phyloP scores from a whole-genome alignment of 1,140 invertebrate genomes.

The Drosophila leontia region DNA sequence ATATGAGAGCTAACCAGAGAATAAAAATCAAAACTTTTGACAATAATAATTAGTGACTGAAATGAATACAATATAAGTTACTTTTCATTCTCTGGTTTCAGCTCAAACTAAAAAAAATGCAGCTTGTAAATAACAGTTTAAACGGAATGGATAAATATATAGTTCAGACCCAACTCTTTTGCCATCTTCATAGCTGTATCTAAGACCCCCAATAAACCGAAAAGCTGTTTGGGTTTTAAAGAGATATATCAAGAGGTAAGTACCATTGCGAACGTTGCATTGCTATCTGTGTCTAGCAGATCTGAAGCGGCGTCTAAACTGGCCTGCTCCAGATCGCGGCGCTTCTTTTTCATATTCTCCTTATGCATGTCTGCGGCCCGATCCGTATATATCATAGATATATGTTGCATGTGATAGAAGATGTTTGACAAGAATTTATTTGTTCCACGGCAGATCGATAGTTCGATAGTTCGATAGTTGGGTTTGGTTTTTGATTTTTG shows the following conservation, averaged over 20 bases:
- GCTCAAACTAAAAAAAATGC: background rate
- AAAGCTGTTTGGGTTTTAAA: constrained; percentile 28
- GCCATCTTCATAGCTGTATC: background rate
- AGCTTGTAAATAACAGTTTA: background rate
- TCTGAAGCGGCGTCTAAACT: constrained; percentile 93
- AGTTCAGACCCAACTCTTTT: background rate
- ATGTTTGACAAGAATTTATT: constrained; percentile 85
- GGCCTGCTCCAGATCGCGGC: constrained; percentile 93
- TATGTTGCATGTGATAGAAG: constrained; percentile 78
- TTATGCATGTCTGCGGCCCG: constrained; percentile 89
- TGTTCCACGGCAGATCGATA: constrained; percentile 72
- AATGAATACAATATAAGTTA: background rate
- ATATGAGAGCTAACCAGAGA: background rate
- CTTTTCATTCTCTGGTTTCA: background rate
- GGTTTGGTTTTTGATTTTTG: constrained; percentile 24
- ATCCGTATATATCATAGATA: constrained; percentile 83
- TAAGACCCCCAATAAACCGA: constrained; percentile 34
- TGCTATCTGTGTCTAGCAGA: constrained; percentile 92
- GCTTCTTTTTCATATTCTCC: constrained; percentile 95
- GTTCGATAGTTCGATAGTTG: constrained; percentile 15
- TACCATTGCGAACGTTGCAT: constrained; percentile 95
- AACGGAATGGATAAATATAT: background rate
- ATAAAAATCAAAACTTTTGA: background rate
- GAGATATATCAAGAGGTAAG: constrained; percentile 72
- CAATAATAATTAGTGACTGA: background rate